Evolutionary conservation across 2,113 vertebrate species (phyloP), one percentile per base, ranked within the genome.

Genomic region (Nothocercus nigrocapillus): DNA sequence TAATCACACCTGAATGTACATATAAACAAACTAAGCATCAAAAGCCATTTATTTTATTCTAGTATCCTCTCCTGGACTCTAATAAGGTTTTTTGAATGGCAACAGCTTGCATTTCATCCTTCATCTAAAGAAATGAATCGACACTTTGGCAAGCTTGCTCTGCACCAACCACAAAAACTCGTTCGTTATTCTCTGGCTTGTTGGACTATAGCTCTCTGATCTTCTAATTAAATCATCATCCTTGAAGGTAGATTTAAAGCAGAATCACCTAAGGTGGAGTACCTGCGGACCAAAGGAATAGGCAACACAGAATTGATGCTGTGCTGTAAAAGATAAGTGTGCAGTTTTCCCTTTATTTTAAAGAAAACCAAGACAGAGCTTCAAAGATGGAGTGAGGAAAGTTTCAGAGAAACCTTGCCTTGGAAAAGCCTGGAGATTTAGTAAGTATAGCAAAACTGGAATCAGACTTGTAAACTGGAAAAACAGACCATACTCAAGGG

Each of bases 181-280:
- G 0, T 91, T 94, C 84, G 70, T 96, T 94, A 90, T 72, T 78
- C 32, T 79, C 86, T 89, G 89, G 82, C 59, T 76, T 9, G 13
- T 36, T 79, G 76, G 86, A 68, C 90, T 78, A 68, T 86, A 96
- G 92, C 91, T 93, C 85, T 93, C 85, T 67, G 73, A 69, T 58
- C 58, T 79, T 68, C 66, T 93, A 94, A 96, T 95, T 95, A 97
- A 95, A 89, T 91, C 6, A 1, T 64, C 66, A 64, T 82, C 93
- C 78, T 90, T 95, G 91, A 97, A 96, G 90, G 96, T 90, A 95
- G 96, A 63, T 90, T 91, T 89, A 86, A 88, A 89, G 88, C 80
- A 91, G 70, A 87, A 88, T 72, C 82, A 85, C 67, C 51, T 76
- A 64, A 14, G 64, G 53, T 64, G 34, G 70, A 93, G 63, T 24